A percentile compares a stretch with the other conserved stretches of the same genome.
Evolutionary conservation across 2,888 invertebrate species (phyloP).

Genomic region (Polydrusus pterygomalis): DNA sequence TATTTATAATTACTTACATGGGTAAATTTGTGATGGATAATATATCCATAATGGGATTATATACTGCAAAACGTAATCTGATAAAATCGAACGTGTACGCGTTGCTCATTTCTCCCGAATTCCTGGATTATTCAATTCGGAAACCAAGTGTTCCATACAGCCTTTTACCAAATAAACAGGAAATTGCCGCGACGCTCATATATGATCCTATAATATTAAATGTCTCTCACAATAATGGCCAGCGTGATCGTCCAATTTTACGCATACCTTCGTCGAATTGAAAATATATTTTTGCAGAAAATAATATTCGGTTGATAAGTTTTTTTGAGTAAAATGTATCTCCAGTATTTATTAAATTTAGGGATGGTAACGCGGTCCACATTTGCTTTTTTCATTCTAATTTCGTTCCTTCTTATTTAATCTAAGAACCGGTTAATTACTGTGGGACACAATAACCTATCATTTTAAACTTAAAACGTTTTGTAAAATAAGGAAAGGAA

Average conservation of each 20-base stretch:
- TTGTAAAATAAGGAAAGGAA: too few species aligned
- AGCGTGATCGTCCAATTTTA: conserved; percentile 13
- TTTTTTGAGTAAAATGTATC: not conserved
- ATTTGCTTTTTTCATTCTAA: too few species aligned
- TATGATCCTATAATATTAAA: conserved; percentile 11
- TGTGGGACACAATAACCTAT: too few species aligned
- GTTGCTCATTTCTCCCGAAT: not conserved
- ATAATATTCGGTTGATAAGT: not conserved
- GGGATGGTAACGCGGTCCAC: too few species aligned
- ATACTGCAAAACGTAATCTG: not conserved
- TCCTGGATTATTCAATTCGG: conserved; percentile 16
- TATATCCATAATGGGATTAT: not conserved
- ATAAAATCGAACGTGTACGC: conserved; percentile 4
- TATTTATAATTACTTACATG: too few species aligned
- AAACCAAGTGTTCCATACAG: conserved; percentile 17
- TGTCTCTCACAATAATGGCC: conserved; percentile 7
- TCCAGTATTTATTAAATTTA: not conserved
- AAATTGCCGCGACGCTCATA: conserved; percentile 11
- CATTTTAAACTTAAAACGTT: too few species aligned
- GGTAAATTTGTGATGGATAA: too few species aligned
- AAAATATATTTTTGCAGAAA: conserved; percentile 9
- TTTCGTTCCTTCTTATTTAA: too few species aligned
- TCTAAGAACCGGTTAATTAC: too few species aligned
- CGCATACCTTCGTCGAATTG: conserved; percentile 15
- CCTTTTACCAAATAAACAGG: conserved; percentile 16